Percentiles rank a stretch among this genome's conserved stretches.
Conservation (phyloP, 1,140 invertebrate genomes). For the Neodiprion virginianus region DNA sequence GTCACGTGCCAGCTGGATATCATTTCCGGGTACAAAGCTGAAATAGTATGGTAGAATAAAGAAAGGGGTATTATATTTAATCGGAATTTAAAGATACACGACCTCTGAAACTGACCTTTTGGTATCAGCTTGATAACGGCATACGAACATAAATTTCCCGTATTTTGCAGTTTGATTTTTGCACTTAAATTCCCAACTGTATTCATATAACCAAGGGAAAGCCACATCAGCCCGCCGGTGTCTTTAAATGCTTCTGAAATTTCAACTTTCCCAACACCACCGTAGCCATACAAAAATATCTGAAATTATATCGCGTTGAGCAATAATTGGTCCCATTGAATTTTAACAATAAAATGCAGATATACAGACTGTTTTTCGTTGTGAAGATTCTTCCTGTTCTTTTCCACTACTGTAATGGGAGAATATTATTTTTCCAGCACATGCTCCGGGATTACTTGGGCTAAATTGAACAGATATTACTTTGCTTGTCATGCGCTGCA, state of each 20-base stretch:
- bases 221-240: constrained; percentile 59
- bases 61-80: constrained; percentile 15
- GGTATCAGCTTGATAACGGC: constrained; percentile 55
- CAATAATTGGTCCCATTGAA: not conserved
- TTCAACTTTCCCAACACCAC: constrained; percentile 57
- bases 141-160: constrained; percentile 58
- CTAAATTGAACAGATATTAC: constrained; percentile 56
- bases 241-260: constrained; percentile 59
- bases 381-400: constrained; percentile 44
- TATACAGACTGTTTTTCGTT: constrained; percentile 45
- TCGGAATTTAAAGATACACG: constrained; percentile 12
- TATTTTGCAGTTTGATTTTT: constrained; percentile 58
- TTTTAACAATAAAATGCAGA: not conserved
- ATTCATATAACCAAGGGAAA: constrained; percentile 59
- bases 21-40: constrained; percentile 52
- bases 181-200: constrained; percentile 48
- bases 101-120: constrained; percentile 46
- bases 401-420: constrained; percentile 52
- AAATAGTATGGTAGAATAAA: constrained; percentile 26
- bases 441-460: constrained; percentile 55
- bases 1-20: constrained; percentile 52
- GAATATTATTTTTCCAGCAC: constrained; percentile 58
- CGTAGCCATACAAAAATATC: constrained; percentile 60
- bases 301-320: constrained; percentile 31
- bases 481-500: constrained; percentile 61